Evolutionary conservation across 2,888 invertebrate genomes (phyloP), one percentile per base, ranked within the genome.

Genomic region (Mactromeris polynyma): DNA sequence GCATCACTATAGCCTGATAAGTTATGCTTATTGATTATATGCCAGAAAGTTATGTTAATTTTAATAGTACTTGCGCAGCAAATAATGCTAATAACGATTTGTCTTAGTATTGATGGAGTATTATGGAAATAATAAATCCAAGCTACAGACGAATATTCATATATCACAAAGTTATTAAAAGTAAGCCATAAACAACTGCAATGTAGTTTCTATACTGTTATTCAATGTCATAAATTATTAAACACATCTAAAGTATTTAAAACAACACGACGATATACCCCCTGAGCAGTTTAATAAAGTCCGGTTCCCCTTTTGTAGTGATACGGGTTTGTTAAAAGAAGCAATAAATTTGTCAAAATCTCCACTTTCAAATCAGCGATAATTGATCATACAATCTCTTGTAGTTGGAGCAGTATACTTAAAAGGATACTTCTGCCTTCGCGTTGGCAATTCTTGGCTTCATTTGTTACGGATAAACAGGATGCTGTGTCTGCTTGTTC

Each of bases 331-430:
- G 3, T 73, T 4, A 73, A 19, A 19, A 33, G 73, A 36, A 36
- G 36, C 73, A 26, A 73, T 73, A 73, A 73, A 73, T 73, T 73
- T 73, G 73, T 73, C 73, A 73, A 73, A 31, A 14, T 73, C 19
- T 73, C 36, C 36, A 73, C 73, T 73, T 73, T 73, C 73, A 73
- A 33, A 33, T 17, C 73, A 73, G 73, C 36, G 33, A 73, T 73
- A 73, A 73, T 73, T 73, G 73, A 73, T 36, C 19, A 36, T 36
- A 73, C 2, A 3, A 14, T 73, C 73, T 73, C 26, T 73, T 73
- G 36, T 73, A 73, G 73, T 33, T 73, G 36, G 26, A 19, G 36
- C 73, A 73, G 36, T 73, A 73, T 33, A 33, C 36, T 36, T 36
- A 33, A 19, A 33, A 3, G 19, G 11, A 33, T 73, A 33, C 73